These are phyloP conservation scores for Seriola quinqueradiata DNA, from an alignment of 2,113 vertebrate genomes.

Conservation along the genomic window DNA sequence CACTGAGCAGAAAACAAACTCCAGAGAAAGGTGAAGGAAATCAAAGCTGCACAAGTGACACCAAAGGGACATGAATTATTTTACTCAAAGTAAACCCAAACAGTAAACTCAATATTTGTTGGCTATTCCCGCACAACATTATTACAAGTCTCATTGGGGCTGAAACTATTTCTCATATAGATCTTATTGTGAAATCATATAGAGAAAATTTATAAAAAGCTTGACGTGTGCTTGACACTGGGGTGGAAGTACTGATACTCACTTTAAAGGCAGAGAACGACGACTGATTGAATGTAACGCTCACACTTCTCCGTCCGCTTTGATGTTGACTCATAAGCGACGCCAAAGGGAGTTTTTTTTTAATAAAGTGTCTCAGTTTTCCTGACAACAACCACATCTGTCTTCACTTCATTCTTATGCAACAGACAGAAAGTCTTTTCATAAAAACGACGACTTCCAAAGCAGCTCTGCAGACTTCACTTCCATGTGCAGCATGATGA, in stretches of 20 bases:
- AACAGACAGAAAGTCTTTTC: slow-evolving; percentile 32
- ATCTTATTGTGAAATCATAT: not conserved
- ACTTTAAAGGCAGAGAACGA: slow-evolving; percentile 23
- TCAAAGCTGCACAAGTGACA: not conserved
- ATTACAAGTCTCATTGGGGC: slow-evolving; percentile 10
- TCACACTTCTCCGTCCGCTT: slow-evolving; percentile 20
- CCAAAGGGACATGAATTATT: not conserved
- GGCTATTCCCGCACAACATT: not conserved
- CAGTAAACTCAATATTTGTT: not conserved
- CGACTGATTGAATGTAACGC: not conserved
- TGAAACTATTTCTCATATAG: not conserved
- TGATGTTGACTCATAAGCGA: slow-evolving; percentile 42
- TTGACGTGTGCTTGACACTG: too few species aligned
- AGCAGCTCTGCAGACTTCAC: slow-evolving; percentile 12
- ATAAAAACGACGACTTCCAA: slow-evolving; percentile 18
- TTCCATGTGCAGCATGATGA: not conserved
- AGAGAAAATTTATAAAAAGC: not conserved
- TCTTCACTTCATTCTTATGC: slow-evolving; percentile 15
- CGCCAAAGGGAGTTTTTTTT: slow-evolving; percentile 7
- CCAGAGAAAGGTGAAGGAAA: not conserved
- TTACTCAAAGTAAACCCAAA: not conserved
- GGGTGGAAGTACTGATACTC: not conserved
- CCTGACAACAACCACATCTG: slow-evolving; percentile 26
- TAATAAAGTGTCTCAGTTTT: slow-evolving; percentile 27
- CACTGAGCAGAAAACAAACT: not conserved